A percentile compares a stretch with the other conserved stretches of the same genome.
phyloP scores from a whole-genome alignment of 2,888 invertebrate species.

The Dione juno region DNA sequence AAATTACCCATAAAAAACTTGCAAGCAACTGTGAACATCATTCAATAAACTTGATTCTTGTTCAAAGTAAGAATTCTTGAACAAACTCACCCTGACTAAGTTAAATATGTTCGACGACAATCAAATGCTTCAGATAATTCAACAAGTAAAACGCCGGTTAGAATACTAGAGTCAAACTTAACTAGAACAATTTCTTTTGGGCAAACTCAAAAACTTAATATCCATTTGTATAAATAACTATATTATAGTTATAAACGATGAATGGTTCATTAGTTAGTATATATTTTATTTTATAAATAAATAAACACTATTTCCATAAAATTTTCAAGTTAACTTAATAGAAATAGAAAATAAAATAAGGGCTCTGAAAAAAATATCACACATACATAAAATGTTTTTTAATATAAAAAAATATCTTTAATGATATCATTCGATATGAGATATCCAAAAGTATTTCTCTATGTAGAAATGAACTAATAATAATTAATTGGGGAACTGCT shows the following conservation, averaged over 20 bases:
- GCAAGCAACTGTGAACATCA: neutral
- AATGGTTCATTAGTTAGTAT: neutral
- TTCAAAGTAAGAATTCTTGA: constrained; percentile 15
- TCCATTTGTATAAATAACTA: neutral
- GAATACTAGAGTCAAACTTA: neutral
- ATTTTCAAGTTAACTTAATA: neutral
- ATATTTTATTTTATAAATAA: neutral
- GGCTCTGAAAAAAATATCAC: too few species aligned
- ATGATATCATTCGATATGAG: neutral
- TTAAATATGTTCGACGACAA: constrained; percentile 18
- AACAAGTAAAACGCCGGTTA: constrained; percentile 14
- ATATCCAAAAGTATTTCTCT: too few species aligned
- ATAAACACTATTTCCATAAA: neutral
- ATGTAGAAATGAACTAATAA: neutral
- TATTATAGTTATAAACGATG: too few species aligned
- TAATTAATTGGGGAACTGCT: constrained; percentile 23
- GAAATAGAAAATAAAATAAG: neutral
- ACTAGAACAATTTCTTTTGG: neutral
- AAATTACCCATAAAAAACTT: too few species aligned
- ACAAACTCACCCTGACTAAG: constrained; percentile 12
- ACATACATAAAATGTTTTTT: too few species aligned
- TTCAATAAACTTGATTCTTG: constrained; percentile 12
- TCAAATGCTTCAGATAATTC: constrained; percentile 22
- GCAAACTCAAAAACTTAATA: neutral
- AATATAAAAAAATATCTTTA: too few species aligned